Evolutionary conservation across 1,140 invertebrate genomes (phyloP).

Genomic region (Diorhabda elongata): DNA sequence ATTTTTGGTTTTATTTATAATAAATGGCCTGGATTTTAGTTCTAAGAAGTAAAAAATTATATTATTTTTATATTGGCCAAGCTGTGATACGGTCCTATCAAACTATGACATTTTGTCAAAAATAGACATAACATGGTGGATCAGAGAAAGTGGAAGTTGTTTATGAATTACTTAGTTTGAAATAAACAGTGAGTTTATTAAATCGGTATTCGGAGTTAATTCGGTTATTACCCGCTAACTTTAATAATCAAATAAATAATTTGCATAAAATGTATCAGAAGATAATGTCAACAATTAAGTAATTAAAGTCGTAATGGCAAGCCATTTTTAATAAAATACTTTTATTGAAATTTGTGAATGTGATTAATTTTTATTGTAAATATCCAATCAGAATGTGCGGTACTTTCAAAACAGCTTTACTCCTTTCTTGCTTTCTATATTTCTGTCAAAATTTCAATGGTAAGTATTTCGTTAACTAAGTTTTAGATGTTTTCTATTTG

Average conservation of each 20-base stretch:
- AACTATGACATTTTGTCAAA: neutral
- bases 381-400: conserved; percentile 4
- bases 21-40: too few species aligned
- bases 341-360: neutral
- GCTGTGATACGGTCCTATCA: too few species aligned
- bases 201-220: too few species aligned
- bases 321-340: conserved; percentile 13
- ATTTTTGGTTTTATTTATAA: too few species aligned
- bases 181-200: neutral
- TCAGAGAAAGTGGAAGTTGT: neutral
- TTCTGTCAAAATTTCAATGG: conserved; percentile 9
- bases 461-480: conserved; percentile 1
- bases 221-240: too few species aligned
- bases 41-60: too few species aligned
- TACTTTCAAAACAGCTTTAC: neutral
- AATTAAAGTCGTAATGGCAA: conserved; percentile 5
- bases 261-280: too few species aligned
- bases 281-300: neutral
- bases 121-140: conserved; percentile 2
- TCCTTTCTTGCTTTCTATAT: conserved; percentile 6
- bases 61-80: too few species aligned
- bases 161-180: neutral
- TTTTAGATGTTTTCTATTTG: too few species aligned
- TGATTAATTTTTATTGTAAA: neutral
- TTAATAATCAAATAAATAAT: too few species aligned